phyloP scores from a whole-genome alignment of 2,113 vertebrate genomes.

The Grammomys dolichurus region DNA sequence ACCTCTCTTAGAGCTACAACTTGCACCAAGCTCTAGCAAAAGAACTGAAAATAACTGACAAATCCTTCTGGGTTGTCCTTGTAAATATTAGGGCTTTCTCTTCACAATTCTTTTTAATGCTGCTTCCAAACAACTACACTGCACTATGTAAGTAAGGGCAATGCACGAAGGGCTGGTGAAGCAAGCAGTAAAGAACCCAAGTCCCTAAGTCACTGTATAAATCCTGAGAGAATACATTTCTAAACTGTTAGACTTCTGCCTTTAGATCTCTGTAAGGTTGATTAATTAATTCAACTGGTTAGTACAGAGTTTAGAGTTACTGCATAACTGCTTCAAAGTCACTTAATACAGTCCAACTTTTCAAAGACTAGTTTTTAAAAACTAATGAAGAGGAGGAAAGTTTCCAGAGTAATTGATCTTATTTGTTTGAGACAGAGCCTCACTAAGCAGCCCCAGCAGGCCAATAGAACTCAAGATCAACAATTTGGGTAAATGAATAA shows the following conservation, averaged over 20 bases:
- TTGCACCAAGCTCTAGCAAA: constrained; percentile 28
- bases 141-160: neutral
- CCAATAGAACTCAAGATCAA: neutral
- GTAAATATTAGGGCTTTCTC: neutral
- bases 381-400: neutral
- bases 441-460: neutral
- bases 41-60: neutral
- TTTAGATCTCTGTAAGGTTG: neutral
- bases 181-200: constrained; percentile 32
- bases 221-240: constrained; percentile 33
- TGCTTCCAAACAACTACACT: neutral
- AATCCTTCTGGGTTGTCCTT: neutral
- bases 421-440: neutral
- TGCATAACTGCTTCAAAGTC: constrained; percentile 17
- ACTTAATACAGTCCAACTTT: neutral
- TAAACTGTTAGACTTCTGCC: constrained; percentile 51
- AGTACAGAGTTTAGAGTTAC: constrained; percentile 2
- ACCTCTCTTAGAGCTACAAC: constrained; percentile 4
- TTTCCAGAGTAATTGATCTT: neutral
- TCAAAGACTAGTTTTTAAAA: neutral
- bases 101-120: constrained; percentile 37
- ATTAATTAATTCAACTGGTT: constrained; percentile 41
- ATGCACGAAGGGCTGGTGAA: neutral
- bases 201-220: constrained; percentile 8
- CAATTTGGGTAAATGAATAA: constrained; percentile 13